A percentile compares a stretch with the other conserved stretches of the same genome.
Evolutionary conservation across 2,888 invertebrate species (phyloP).

Genomic region (Alloplasta piceator): DNA sequence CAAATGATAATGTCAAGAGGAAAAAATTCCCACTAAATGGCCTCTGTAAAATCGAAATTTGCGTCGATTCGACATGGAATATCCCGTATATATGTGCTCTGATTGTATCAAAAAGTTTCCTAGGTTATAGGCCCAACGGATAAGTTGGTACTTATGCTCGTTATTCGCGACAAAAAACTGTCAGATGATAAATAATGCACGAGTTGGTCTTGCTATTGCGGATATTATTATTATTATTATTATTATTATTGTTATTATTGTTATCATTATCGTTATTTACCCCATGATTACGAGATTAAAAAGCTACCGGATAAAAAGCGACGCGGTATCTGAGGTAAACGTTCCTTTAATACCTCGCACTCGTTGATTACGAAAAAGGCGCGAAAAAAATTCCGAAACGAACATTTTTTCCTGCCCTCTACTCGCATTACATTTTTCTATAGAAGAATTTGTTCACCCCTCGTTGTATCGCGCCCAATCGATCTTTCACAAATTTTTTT

Average conservation of each 20-base stretch:
- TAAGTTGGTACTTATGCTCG: neutral
- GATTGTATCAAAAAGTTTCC: neutral
- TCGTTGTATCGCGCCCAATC: too few relatives aligned
- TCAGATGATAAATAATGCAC: conserved; percentile 3
- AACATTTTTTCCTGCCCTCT: neutral
- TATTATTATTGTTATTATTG: neutral
- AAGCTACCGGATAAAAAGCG: neutral
- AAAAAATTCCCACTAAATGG: too few relatives aligned
- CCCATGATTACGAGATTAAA: neutral
- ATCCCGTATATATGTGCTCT: too few relatives aligned
- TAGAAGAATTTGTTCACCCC: too few relatives aligned
- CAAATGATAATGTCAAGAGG: too few relatives aligned
- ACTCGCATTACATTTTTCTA: neutral
- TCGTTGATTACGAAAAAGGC: neutral
- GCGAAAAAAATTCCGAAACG: neutral
- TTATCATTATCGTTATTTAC: neutral
- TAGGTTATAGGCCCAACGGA: neutral
- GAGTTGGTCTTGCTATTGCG: neutral
- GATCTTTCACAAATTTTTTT: neutral
- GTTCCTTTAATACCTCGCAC: neutral
- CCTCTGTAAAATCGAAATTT: too few relatives aligned
- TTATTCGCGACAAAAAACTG: neutral
- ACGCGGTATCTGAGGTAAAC: neutral
- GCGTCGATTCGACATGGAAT: too few relatives aligned
- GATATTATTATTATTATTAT: neutral